A percentile compares a stretch with the other conserved stretches of the same genome.
Conservation (phyloP, 2,888 invertebrate species). For the Antheraea assamensis region DNA sequence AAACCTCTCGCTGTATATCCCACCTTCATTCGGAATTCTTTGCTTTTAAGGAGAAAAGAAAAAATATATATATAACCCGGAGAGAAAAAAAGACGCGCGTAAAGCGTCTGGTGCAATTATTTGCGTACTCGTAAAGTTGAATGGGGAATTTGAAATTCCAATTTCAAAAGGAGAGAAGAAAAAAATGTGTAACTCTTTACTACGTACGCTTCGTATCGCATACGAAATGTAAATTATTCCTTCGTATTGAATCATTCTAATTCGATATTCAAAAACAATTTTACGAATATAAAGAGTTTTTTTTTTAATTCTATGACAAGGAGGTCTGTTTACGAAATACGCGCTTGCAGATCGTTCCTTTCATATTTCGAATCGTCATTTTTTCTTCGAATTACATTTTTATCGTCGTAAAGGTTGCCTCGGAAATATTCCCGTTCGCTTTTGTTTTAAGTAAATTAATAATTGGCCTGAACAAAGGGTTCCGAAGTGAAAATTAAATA, state of each 20-base stretch:
- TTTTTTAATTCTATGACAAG: neutral
- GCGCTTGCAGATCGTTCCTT: constrained; percentile 15
- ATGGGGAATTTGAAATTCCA: constrained; percentile 33
- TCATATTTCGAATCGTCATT: neutral
- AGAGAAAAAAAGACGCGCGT: constrained; percentile 27
- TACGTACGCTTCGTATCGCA: constrained; percentile 34
- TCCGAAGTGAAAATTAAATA: constrained; percentile 27
- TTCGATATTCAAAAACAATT: constrained; percentile 32
- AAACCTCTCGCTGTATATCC: constrained; percentile 29
- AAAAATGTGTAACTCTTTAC: constrained; percentile 40
- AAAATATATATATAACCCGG: constrained; percentile 3
- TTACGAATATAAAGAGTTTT: neutral
- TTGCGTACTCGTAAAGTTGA: constrained; percentile 32
- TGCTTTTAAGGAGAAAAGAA: constrained; percentile 24
- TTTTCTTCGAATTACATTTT: neutral
- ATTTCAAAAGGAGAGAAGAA: constrained; percentile 34
- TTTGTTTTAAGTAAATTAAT: constrained; percentile 17
- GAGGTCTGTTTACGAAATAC: neutral
- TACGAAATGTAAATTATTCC: constrained; percentile 40
- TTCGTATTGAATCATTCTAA: constrained; percentile 37
- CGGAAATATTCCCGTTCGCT: constrained; percentile 31
- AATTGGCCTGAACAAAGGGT: constrained; percentile 19
- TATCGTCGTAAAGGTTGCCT: constrained; percentile 19
- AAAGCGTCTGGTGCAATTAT: constrained; percentile 34
- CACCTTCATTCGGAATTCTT: constrained; percentile 19